Evolutionary conservation across 2,888 invertebrate species (phyloP), one percentile per base, ranked within the genome.

Genomic region (Gerris lacustris): DNA sequence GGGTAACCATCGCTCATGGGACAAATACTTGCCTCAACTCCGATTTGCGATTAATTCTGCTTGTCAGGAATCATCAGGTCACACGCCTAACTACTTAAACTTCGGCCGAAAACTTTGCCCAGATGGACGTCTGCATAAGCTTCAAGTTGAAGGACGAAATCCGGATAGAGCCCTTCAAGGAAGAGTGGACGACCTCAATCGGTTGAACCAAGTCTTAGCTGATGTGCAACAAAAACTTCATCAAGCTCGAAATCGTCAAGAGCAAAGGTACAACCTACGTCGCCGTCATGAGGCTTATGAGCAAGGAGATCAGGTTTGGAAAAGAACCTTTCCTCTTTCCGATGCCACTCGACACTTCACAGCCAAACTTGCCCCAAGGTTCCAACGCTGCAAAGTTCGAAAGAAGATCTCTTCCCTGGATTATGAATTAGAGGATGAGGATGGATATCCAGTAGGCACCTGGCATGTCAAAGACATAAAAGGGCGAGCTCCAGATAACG

Each of bases 41-140:
- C 71, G 71, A 15, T 77, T 74, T 67, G 75, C 77, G 6, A 18
- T 72, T 2, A 74, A 75, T 43, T 75, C 75, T 0, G 74, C 75
- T 0, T 66, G 68, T 1, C 75, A 77, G 18, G 72, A 72, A 7
- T 74, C 73, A 0, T 68, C 74, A 0, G 70, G 71, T 0, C 55
- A 69, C 2, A 72, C 72, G 0, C 76, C 76, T 7, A 69, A 67
- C 17, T 69, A 69, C 47, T 18, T 72, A 15, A 72, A 72, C 62
- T 72, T 69, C 43, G 72, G 72, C 6, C 55, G 55, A 55, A 55
- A 55, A 55, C 55, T 55, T 15, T 55, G 55, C 15, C 55, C 55
- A 15, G 55, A 55, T 55, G 55, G 55, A 11, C 55, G 55, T 11
- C 55, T 55, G 9, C 55, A 55, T 15, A 55, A 55, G 15, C 55